phyloP scores from a whole-genome alignment of 30 jellyfish, hydroid and myxozoan species.

The Morbakka virulenta region DNA sequence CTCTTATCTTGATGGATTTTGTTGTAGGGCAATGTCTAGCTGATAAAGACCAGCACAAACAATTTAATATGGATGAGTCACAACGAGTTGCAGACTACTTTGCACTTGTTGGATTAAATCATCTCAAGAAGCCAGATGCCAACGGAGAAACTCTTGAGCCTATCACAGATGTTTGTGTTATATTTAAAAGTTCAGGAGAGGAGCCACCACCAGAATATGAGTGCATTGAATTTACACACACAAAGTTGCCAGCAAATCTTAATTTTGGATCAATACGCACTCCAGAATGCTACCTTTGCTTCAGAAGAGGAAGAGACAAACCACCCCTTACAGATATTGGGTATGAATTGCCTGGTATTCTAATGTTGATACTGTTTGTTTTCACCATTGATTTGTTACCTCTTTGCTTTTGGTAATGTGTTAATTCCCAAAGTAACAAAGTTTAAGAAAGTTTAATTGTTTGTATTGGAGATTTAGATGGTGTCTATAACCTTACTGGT shows the following conservation, averaged over 20 bases:
- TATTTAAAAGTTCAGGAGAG: slow-evolving; percentile 89
- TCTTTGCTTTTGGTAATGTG: too few species aligned
- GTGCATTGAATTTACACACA: slow-evolving; percentile 83
- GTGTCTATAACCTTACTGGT: too few species aligned
- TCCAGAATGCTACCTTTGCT: slow-evolving; percentile 84
- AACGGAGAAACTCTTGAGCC: slow-evolving; percentile 95
- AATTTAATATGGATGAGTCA: too few species aligned
- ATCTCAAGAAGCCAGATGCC: slow-evolving; percentile 79
- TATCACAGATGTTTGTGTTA: slow-evolving; percentile 81
- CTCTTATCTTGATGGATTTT: too few species aligned
- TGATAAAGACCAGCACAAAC: too few species aligned
- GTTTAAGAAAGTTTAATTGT: too few species aligned
- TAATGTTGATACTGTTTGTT: not conserved
- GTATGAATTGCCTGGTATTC: slow-evolving; percentile 36
- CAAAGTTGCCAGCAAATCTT: slow-evolving; percentile 77
- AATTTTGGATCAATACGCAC: slow-evolving; percentile 90
- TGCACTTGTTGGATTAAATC: slow-evolving; percentile 89
- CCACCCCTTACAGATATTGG: slow-evolving; percentile 98
- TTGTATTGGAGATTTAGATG: too few species aligned
- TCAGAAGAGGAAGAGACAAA: slow-evolving; percentile 89
- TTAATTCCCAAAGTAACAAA: too few species aligned
- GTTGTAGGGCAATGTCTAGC: too few species aligned
- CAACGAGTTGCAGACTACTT: slow-evolving; percentile 92
- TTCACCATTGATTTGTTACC: not conserved
- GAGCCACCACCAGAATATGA: slow-evolving; percentile 92